Evolutionary conservation across 2,113 vertebrate genomes (phyloP), one percentile per base, ranked within the genome.

Genomic region (Peromyscus leucopus): DNA sequence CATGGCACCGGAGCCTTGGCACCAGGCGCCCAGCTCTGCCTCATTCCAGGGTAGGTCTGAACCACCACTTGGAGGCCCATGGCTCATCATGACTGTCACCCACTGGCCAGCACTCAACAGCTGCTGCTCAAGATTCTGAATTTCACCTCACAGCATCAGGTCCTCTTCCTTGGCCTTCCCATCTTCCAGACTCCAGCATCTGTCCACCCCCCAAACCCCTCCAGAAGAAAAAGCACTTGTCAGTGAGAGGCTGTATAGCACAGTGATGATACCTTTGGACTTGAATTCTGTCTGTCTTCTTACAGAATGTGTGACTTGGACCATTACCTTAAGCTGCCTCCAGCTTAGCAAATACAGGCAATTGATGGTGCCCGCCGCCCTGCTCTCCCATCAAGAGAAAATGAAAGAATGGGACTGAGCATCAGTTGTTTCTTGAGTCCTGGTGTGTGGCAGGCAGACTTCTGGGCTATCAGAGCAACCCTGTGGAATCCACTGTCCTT

Each of bases 1-100:
- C 2, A 2, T 26, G 6, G 13, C 22, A 57, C 15, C 39, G 22
- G 0, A 1, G 8, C 21, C 59, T 21, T 7, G 48, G 67, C 19
- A 24, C 31, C 7, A 4, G 31, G 7, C 28, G 28, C 31, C 22
- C 7, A 13, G 13, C 7, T 5, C 71, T 82, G 31, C 48, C 10
- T 57, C 22, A 5, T 12, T 33, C 82, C 16, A 21, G 0, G 39
- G 6, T 13, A 57, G 80, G 71, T 21, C 46, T 46, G 24, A 85
- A 19, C 57, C 59, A 26, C 57, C 12, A 9, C 36, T 33, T 39
- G 28, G 31, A 57, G 21, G 48, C 57, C 72, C 74, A 51, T 7
- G 10, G 33, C 36, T 10, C 1, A 72, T 48, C 21, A 3, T 2
- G 19, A 42, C 85, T 19, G 36, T n/a, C 57, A 17, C 17, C 61